A percentile compares a stretch with the other conserved stretches of the same genome.
These are phyloP conservation scores for Staurois parvus DNA, from an alignment of 2,797 vertebrate genomes.

Conservation along the genomic window DNA sequence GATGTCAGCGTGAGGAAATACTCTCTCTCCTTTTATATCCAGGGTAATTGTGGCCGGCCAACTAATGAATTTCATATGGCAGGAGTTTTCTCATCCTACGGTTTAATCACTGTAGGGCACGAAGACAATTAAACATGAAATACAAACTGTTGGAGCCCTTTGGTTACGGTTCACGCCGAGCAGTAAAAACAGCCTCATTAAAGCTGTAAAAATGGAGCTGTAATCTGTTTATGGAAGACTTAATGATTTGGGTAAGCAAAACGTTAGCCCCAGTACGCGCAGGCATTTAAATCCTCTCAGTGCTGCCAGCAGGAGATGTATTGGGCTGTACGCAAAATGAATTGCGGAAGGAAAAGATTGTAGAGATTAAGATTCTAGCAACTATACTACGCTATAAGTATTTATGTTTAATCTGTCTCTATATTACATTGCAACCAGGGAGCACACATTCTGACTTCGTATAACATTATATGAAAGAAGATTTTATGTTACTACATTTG, in stretches of 20 bases:
- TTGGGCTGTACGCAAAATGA: too few relatives aligned
- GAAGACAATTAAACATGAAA: conserved; percentile 56
- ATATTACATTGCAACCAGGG: too few relatives aligned
- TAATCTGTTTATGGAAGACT: conserved; percentile 44
- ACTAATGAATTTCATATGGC: conserved; percentile 58
- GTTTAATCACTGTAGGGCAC: conserved; percentile 46
- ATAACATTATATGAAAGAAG: too few relatives aligned
- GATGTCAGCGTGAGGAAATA: background rate
- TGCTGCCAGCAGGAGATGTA: background rate
- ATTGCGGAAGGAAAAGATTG: too few relatives aligned
- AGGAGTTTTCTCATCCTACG: background rate
- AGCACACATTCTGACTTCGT: too few relatives aligned
- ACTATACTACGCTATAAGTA: too few relatives aligned
- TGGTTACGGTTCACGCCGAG: conserved; percentile 43
- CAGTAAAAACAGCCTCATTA: conserved; percentile 59
- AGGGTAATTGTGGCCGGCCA: conserved; percentile 21
- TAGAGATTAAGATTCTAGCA: too few relatives aligned
- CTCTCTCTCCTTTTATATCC: conserved; percentile 4
- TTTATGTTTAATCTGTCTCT: too few relatives aligned
- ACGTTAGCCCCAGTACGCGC: background rate
- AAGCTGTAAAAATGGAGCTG: conserved; percentile 25
- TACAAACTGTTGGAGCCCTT: conserved; percentile 46
- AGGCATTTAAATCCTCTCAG: background rate
- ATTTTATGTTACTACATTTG: too few relatives aligned
- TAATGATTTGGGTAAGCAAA: conserved; percentile 1